Conservation (phyloP, 64 coral and sea anemone genomes). For the Stylophora pistillata region DNA sequence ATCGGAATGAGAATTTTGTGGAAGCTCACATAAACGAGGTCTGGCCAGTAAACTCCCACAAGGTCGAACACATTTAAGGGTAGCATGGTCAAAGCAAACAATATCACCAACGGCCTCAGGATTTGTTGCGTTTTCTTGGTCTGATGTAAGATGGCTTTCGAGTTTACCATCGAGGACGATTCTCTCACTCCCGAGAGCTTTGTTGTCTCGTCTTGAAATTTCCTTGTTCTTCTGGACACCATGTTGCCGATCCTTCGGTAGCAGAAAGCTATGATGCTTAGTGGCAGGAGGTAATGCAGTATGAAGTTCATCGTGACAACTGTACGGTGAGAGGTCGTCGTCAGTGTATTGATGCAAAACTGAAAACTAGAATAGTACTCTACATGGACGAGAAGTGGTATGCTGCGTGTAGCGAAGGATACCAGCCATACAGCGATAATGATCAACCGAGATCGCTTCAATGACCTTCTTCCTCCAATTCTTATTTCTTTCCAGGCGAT, state of each 20-base stretch:
- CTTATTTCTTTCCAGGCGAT: conserved; percentile 12
- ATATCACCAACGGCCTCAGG: conserved; percentile 41
- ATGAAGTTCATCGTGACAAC: neutral
- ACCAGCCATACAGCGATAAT: conserved; percentile 43
- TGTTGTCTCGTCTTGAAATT: neutral
- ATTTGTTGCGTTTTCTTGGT: conserved; percentile 51
- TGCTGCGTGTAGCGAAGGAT: conserved; percentile 2
- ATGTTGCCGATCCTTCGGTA: conserved; percentile 25
- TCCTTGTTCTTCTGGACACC: neutral
- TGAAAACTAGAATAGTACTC: neutral
- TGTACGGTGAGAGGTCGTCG: neutral
- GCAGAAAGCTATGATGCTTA: conserved; percentile 33
- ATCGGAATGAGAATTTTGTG: neutral
- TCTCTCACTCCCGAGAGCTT: neutral
- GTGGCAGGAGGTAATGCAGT: conserved; percentile 41
- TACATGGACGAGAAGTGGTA: neutral
- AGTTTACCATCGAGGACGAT: neutral
- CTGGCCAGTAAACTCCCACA: neutral
- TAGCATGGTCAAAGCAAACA: conserved; percentile 54
- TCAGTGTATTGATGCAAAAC: neutral
- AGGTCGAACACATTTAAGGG: conserved; percentile 26
- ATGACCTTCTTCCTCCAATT: neutral
- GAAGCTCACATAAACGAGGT: neutral
- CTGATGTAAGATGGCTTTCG: conserved; percentile 37
- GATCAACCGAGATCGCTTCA: conserved; percentile 30